Percentiles rank a stretch among this genome's conserved stretches.
Evolutionary conservation across 1,140 invertebrate genomes (phyloP).

Genomic region (Cydia strobilella): DNA sequence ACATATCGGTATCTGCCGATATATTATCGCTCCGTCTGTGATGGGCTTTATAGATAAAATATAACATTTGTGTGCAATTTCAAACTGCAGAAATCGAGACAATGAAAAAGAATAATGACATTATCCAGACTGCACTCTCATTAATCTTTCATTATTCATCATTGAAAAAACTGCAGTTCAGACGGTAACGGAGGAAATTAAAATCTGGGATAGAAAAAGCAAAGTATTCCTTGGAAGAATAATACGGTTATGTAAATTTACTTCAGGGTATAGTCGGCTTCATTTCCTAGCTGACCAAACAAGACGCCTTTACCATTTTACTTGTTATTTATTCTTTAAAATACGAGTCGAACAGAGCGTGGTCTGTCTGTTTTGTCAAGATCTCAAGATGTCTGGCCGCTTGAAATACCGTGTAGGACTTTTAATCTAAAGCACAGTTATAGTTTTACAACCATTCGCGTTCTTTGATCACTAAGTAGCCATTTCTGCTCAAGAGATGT

Average conservation of each 20-base stretch:
- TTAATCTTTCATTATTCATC: slow-evolving; percentile 13
- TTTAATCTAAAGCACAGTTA: background rate
- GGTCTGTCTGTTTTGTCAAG: too few relatives aligned
- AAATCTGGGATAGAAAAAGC: slow-evolving; percentile 2
- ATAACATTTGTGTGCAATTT: too few relatives aligned
- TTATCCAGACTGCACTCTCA: background rate
- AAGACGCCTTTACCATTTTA: too few relatives aligned
- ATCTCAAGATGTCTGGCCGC: background rate
- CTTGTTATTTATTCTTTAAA: too few relatives aligned
- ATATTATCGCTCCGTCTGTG: too few relatives aligned
- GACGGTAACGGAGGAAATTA: slow-evolving; percentile 19
- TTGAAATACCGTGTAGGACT: background rate
- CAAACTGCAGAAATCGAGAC: background rate
- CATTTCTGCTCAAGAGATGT: slow-evolving; percentile 8
- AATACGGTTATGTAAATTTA: slow-evolving; percentile 6
- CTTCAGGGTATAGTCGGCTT: background rate
- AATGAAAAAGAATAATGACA: slow-evolving; percentile 18
- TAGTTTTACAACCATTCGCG: slow-evolving; percentile 11
- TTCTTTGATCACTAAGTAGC: slow-evolving; percentile 18
- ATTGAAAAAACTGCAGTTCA: slow-evolving; percentile 27
- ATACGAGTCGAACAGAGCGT: too few relatives aligned
- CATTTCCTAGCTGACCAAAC: slow-evolving; percentile 15
- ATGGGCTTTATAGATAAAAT: too few relatives aligned
- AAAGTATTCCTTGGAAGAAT: slow-evolving; percentile 1
- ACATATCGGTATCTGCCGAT: too few relatives aligned